phyloP scores from a whole-genome alignment of 1,140 invertebrate genomes.

The Drosophila aff. region DNA sequence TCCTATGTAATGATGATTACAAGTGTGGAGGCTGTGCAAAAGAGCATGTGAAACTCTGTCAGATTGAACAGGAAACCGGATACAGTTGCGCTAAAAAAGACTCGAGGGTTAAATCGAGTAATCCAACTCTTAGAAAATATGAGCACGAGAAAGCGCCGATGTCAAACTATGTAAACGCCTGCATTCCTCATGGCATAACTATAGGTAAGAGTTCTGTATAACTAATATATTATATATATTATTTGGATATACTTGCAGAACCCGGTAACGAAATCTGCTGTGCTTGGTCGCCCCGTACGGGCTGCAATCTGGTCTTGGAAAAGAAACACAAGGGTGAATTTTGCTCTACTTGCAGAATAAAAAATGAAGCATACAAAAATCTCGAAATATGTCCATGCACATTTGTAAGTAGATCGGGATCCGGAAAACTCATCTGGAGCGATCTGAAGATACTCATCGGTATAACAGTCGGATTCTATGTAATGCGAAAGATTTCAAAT shows the following conservation, averaged over 20 bases:
- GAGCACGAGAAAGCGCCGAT: neutral
- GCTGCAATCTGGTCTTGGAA: neutral
- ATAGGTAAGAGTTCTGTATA: neutral
- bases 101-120: too few species aligned
- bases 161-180: neutral
- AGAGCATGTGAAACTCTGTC: neutral
- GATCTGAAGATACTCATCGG: too few species aligned
- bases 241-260: neutral
- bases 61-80: neutral
- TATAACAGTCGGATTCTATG: neutral
- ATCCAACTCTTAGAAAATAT: neutral
- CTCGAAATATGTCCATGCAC: neutral
- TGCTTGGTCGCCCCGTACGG: constrained; percentile 1
- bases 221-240: too few species aligned
- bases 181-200: neutral
- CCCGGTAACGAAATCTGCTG: neutral
- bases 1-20: neutral
- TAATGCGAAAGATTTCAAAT: neutral
- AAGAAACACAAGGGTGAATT: neutral
- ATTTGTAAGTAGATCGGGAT: neutral
- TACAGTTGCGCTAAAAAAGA: neutral
- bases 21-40: neutral
- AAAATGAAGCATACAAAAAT: neutral
- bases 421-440: neutral
- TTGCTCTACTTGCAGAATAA: neutral